Conservation (phyloP, 2,797 vertebrate genomes). For the Pantherophis alleghaniensis region DNA sequence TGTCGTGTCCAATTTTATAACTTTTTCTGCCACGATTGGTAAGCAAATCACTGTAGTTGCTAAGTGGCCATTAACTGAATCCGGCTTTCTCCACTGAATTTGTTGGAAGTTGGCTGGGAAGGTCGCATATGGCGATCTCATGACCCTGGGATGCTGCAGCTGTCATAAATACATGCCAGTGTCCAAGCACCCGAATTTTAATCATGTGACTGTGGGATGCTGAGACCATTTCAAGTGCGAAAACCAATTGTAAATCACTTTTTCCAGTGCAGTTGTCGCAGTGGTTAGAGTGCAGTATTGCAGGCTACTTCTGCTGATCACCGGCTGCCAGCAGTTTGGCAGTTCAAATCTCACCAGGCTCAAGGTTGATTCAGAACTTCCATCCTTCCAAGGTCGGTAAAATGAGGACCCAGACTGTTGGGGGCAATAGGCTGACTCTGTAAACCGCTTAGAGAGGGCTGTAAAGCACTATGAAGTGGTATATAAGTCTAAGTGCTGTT, state of each 20-base stretch:
- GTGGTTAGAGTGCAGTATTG: too few species aligned
- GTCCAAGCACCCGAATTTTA: background rate
- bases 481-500: too few species aligned
- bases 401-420: too few species aligned
- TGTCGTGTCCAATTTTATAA: background rate
- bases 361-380: too few species aligned
- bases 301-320: too few species aligned
- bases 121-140: background rate
- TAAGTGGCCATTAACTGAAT: background rate
- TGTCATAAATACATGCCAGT: background rate
- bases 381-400: too few species aligned
- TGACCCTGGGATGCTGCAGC: background rate
- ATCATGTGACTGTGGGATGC: background rate
- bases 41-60: background rate
- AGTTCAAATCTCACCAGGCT: too few species aligned
- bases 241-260: background rate
- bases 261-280: background rate
- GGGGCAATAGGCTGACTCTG: too few species aligned
- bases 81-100: background rate
- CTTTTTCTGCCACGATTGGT: background rate
- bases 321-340: too few species aligned
- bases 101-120: background rate
- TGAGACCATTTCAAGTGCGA: background rate
- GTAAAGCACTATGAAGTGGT: too few species aligned
- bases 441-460: too few species aligned